These are phyloP conservation scores for Sinopyrophorus schimmeli DNA, from an alignment of 2,888 invertebrate species.

Conservation along the genomic window DNA sequence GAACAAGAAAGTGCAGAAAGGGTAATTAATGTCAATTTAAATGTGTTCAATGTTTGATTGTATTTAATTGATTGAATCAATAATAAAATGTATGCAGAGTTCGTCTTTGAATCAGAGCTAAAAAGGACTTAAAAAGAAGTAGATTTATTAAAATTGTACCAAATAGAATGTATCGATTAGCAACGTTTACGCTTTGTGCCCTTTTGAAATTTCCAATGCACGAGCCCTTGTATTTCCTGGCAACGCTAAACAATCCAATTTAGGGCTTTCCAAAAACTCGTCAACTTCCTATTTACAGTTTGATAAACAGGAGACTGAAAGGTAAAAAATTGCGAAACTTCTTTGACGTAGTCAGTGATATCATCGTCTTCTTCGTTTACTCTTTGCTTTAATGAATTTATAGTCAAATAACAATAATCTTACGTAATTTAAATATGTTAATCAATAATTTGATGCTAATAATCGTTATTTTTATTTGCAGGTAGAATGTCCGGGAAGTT, in stretches of 20 bases:
- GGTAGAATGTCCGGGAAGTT: slow-evolving; percentile 9
- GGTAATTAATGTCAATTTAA: too few relatives aligned
- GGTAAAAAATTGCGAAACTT: slow-evolving; percentile 2
- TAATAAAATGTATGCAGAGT: too few relatives aligned
- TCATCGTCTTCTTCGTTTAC: slow-evolving; percentile 4
- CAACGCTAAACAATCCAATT: slow-evolving; percentile 22
- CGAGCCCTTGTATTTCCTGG: slow-evolving; percentile 16
- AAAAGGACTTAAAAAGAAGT: too few relatives aligned
- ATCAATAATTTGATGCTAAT: slow-evolving; percentile 10
- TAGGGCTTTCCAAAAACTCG: slow-evolving; percentile 2
- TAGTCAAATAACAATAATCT: slow-evolving; percentile 2
- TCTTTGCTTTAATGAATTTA: neutral
- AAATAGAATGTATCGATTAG: too few relatives aligned
- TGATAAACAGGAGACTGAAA: neutral
- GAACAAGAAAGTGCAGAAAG: too few relatives aligned
- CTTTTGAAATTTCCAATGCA: too few relatives aligned
- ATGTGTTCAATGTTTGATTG: too few relatives aligned
- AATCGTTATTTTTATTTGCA: slow-evolving; percentile 4
- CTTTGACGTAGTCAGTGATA: slow-evolving; percentile 3
- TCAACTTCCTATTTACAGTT: slow-evolving; percentile 1
- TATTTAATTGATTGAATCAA: too few relatives aligned
- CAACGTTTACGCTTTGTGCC: too few relatives aligned
- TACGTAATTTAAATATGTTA: slow-evolving; percentile 5
- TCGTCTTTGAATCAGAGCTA: too few relatives aligned
- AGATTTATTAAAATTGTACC: too few relatives aligned